A percentile compares a stretch with the other conserved stretches of the same genome.
Evolutionary conservation across 2,797 vertebrate genomes (phyloP).

Genomic region (Phrynocephalus forsythii): DNA sequence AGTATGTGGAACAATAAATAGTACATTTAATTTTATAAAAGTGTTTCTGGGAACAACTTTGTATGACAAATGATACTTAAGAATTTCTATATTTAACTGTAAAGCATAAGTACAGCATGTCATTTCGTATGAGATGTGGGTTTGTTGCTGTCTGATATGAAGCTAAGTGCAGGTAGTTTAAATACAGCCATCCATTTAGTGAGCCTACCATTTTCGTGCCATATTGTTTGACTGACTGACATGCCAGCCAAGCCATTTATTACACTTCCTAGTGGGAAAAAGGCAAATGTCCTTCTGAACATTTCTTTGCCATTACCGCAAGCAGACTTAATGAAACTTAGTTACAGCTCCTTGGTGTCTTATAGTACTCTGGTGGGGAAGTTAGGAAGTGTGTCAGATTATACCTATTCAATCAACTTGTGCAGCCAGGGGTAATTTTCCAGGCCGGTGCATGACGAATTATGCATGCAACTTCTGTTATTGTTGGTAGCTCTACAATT

Average conservation of each 20-base stretch:
- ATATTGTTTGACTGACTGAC: neutral
- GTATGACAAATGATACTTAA: conserved; percentile 37
- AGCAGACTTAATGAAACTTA: neutral
- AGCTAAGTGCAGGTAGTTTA: conserved; percentile 23
- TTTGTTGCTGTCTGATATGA: conserved; percentile 11
- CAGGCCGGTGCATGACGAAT: conserved; percentile 23
- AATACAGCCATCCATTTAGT: conserved; percentile 12
- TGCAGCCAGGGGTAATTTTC: conserved; percentile 39
- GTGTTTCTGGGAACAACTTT: conserved; percentile 7
- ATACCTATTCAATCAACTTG: conserved; percentile 1
- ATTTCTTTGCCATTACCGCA: conserved; percentile 1
- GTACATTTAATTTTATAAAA: conserved; percentile 38
- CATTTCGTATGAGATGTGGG: neutral
- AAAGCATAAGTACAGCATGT: neutral
- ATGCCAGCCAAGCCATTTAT: neutral
- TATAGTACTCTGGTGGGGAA: conserved; percentile 14
- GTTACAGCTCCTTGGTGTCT: conserved; percentile 6
- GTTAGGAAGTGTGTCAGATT: neutral
- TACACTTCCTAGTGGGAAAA: conserved; percentile 7
- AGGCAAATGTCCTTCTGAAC: neutral
- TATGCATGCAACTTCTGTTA: conserved; percentile 28
- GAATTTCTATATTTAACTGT: conserved; percentile 9
- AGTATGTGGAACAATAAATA: neutral
- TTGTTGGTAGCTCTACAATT: conserved; percentile 34
- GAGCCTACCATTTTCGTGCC: conserved; percentile 13